Evolutionary conservation across 2,113 vertebrate genomes (phyloP), one percentile per base, ranked within the genome.

Genomic region (Promerops cafer): DNA sequence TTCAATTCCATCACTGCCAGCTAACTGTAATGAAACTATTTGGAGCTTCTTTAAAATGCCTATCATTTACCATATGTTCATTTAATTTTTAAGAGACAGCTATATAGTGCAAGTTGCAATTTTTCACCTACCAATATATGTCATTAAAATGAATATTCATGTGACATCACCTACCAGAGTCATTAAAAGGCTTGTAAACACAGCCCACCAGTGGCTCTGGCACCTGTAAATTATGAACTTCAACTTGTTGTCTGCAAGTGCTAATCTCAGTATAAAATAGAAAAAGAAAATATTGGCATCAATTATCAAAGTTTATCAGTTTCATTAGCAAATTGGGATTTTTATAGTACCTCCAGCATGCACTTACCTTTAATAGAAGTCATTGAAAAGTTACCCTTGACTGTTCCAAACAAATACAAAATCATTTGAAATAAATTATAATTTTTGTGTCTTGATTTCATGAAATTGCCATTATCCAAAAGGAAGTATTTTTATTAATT

Each of bases 101-200:
- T 92, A 87, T 31, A 75, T 40, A 14, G 2, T 37, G 64, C 90
- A 92, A 97, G 96, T 95, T 94, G 85, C 53, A 95, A 87, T 94
- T 94, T 91, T 92, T 87, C 10, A 8, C 72, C 90, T 59, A 94
- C 59, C 66, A 89, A 71, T 65, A 44, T 80, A 59, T 65, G 42
- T 35, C 71, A 94, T 89, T 87, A 87, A 92, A 94, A 94, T 89
- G 85, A 98, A 97, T 97, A 98, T 94, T 97, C 93, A 97, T 93
- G 60, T 16, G 37, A 60, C 75, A 96, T 82, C 44, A 94, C 86
- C 81, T 91, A 94, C 79, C 7, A 10, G 19, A 95, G 75, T 93
- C 95, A 96, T 97, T 97, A 96, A 95, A 97, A 96, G 90, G 39
- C 87, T 91, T 93, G 95, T 95, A 96, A 95, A 88, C 76, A 60